Evolutionary conservation across 2,113 vertebrate genomes (phyloP).

Genomic region (Callospermophilus lateralis): DNA sequence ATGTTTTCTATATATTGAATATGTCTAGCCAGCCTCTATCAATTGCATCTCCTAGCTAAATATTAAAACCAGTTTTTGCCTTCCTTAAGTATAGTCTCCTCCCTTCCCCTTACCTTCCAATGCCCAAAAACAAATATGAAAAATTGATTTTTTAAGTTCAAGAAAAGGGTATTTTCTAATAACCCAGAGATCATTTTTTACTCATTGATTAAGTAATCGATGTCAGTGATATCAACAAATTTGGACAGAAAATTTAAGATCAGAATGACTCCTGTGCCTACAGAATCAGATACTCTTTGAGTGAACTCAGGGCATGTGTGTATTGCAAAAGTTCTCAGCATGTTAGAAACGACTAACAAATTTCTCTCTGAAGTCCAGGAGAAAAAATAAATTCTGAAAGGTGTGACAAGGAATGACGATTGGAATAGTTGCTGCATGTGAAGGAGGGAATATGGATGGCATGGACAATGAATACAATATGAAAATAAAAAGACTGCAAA

Average conservation of each 20-base stretch:
- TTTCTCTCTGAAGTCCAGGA: background rate
- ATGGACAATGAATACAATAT: background rate
- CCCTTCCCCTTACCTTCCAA: background rate
- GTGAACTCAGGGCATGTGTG: background rate
- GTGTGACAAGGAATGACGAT: background rate
- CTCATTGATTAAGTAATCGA: background rate
- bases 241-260: background rate
- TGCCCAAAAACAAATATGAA: background rate
- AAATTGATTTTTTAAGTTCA: background rate
- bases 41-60: background rate
- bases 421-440: background rate
- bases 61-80: background rate
- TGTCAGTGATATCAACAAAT: background rate
- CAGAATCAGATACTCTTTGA: background rate
- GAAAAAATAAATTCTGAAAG: background rate
- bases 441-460: background rate
- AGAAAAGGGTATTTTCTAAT: background rate
- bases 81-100: background rate
- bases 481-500: background rate
- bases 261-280: background rate
- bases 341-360: background rate
- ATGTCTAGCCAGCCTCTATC: background rate
- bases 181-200: background rate
- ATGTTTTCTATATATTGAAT: background rate
- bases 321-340: background rate